Percentiles rank a stretch among this genome's conserved stretches.
These are phyloP conservation scores for Mormyrops boulengeri DNA, from an alignment of 2,797 vertebrate species.

Conservation along the genomic window DNA sequence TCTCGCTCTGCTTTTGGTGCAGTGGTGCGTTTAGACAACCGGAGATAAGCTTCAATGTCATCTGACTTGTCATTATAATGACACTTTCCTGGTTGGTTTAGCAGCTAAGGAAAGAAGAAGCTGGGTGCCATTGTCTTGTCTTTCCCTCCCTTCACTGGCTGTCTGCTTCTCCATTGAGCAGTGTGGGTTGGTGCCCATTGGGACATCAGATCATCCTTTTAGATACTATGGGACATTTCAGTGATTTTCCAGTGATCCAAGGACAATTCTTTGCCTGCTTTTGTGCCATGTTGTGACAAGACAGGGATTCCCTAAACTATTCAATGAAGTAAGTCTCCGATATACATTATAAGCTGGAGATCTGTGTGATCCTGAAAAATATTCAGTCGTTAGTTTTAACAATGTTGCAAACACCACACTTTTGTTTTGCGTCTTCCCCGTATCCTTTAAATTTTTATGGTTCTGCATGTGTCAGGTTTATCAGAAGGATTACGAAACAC, in stretches of 20 bases:
- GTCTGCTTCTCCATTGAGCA: not conserved
- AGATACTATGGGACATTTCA: not conserved
- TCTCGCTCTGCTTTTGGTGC: not conserved
- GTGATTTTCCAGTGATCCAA: not conserved
- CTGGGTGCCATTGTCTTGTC: not conserved
- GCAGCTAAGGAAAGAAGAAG: not conserved
- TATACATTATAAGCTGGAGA: not conserved
- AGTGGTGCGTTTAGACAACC: not conserved
- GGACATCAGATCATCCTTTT: conserved; percentile 4
- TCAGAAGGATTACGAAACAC: not conserved
- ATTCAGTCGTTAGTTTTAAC: not conserved
- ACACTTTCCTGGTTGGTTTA: conserved; percentile 6
- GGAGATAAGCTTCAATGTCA: conserved; percentile 16
- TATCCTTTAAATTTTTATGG: not conserved
- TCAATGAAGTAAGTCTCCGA: not conserved
- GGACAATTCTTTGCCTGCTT: not conserved
- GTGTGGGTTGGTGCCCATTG: not conserved
- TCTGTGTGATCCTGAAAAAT: not conserved
- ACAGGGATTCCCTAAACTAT: not conserved
- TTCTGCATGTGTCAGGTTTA: not conserved
- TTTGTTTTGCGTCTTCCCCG: not conserved
- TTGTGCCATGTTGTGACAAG: not conserved
- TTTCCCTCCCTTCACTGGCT: not conserved
- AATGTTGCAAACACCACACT: not conserved
- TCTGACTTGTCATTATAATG: not conserved